phyloP scores from a whole-genome alignment of 2,113 vertebrate species.

The Saccopteryx bilineata region DNA sequence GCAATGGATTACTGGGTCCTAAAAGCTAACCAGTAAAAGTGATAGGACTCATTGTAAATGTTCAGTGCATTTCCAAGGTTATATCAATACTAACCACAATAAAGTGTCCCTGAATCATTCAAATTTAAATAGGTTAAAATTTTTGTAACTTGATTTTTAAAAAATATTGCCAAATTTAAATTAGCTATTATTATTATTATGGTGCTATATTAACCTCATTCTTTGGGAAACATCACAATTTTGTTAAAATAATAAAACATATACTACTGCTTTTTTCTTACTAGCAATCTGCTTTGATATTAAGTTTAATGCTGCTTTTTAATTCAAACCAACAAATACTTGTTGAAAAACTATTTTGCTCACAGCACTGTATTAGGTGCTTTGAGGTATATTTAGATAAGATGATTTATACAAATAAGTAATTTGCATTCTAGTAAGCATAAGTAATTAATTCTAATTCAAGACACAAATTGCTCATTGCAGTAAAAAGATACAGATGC shows the following conservation, averaged over 20 bases:
- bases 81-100: neutral
- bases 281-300: constrained; percentile 15
- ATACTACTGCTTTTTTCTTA: neutral
- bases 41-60: neutral
- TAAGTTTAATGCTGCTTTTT: neutral
- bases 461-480: constrained; percentile 33
- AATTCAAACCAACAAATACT: constrained; percentile 22
- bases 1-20: neutral
- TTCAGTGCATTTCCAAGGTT: neutral
- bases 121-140: constrained; percentile 25
- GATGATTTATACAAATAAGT: neutral
- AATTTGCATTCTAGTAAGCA: constrained; percentile 40
- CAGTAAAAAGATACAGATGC: neutral
- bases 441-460: constrained; percentile 35
- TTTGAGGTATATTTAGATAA: constrained; percentile 43
- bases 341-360: constrained; percentile 20
- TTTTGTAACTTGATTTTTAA: constrained; percentile 18
- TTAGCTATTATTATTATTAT: neutral
- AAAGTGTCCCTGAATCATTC: neutral
- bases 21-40: neutral
- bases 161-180: neutral
- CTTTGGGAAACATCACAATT: neutral
- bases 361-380: neutral
- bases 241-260: constrained; percentile 44
- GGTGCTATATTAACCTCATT: neutral